Evolutionary conservation across 2,888 invertebrate genomes (phyloP), one percentile per base, ranked within the genome.

Genomic region (Scaptomyza cyrtandrae): DNA sequence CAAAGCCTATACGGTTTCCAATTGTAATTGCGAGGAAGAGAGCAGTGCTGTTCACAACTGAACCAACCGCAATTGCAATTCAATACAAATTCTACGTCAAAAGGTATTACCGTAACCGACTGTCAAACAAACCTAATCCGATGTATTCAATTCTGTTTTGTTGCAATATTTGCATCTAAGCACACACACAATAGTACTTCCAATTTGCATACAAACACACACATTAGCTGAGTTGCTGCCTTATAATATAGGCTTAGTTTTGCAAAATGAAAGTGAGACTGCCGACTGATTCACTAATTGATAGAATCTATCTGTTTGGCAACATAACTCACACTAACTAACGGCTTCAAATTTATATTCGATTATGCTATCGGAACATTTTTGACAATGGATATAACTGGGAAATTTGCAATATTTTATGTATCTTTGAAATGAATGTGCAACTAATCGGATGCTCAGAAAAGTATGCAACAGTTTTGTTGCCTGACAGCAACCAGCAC

Each of bases 21-120:
- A 41, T 6, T 14, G 27, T 1, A 29, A 59, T 39, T 9, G 41
- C 14, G 14, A 6, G 37, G 14, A 6, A n/a, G 35, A 37, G 35
- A n/a, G n/a, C 2, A 24, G 24, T 4, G 24, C 24, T 24, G 24
- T 24, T 24, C 24, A 24, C 24, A 37, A 56, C 48, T 58, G 24
- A 63, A 19, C 54, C 37, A 55, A 54, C 78, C 81, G 68, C 69
- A 87, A 82, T 75, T 75, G 75, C 68, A 81, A n/a, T 43, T 54
- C 44, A 46, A 33, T 33, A 57, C 60, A 60, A 14, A n/a, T 37
- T n/a, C 6, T 1, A 6, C 29, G 29, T 33, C 37, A 31, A 16
- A 59, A 48, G 27, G 63, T 19, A 49, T 48, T 41, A 19, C n/a
- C 39, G 24, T 10, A 37, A 10, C 35, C 19, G 31, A 6, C 31